These are phyloP conservation scores for Heliothis peltigera DNA, from an alignment of 2,888 invertebrate genomes.

Conservation along the genomic window DNA sequence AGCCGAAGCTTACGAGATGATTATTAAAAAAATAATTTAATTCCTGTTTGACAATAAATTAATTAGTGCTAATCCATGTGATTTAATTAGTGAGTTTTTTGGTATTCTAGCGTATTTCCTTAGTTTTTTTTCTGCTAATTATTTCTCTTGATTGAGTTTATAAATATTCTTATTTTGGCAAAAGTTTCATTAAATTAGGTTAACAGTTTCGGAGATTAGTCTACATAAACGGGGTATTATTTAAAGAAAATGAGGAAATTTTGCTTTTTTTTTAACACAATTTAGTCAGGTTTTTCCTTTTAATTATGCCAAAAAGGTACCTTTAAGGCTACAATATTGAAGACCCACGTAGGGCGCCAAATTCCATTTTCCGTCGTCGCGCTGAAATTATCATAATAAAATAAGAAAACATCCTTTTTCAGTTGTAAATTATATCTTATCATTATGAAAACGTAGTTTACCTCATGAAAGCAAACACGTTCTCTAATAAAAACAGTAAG, in stretches of 20 bases:
- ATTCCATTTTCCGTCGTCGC: neutral
- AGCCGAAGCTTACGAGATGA: constrained; percentile 63
- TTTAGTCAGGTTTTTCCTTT: constrained; percentile 20
- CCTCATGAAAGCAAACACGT: too few species aligned
- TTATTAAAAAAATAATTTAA: constrained; percentile 63
- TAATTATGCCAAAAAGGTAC: constrained; percentile 5
- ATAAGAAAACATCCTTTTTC: too few species aligned
- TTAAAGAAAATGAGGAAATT: constrained; percentile 37
- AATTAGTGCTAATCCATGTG: constrained; percentile 52
- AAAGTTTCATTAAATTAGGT: constrained; percentile 57
- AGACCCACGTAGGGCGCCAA: constrained; percentile 41
- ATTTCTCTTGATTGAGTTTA: constrained; percentile 35
- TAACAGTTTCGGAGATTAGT: constrained; percentile 38
- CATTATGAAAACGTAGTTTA: too few species aligned
- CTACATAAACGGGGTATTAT: constrained; percentile 52
- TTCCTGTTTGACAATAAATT: constrained; percentile 57
- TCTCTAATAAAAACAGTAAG: too few species aligned
- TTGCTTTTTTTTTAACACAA: constrained; percentile 29
- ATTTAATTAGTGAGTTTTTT: constrained; percentile 58
- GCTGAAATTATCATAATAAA: too few species aligned
- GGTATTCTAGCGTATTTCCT: constrained; percentile 26
- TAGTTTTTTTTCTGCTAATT: constrained; percentile 37
- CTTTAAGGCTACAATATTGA: neutral
- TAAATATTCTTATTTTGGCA: constrained; percentile 32
- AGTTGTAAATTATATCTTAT: too few species aligned